phyloP scores from a whole-genome alignment of 2,113 vertebrate species.

The Capreolus pygargus region DNA sequence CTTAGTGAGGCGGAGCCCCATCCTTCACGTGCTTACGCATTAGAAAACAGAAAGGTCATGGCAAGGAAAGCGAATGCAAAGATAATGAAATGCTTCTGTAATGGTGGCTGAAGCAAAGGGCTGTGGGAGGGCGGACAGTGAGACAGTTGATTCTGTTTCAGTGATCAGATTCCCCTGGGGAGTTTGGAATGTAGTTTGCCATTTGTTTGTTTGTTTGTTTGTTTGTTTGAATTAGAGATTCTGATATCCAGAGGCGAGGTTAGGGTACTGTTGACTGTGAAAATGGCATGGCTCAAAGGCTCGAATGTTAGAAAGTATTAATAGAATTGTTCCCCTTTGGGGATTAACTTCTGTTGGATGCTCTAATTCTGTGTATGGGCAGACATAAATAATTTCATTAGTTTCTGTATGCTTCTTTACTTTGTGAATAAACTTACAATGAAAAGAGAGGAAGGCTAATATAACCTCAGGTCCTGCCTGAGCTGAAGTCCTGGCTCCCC shows the following conservation, averaged over 20 bases:
- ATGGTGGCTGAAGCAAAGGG: not conserved
- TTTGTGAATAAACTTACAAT: slow-evolving; percentile 28
- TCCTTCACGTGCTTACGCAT: not conserved
- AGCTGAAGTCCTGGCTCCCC: not conserved
- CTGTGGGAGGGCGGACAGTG: not conserved
- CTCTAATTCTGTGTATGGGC: not conserved
- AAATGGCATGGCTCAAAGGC: not conserved
- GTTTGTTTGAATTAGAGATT: slow-evolving; percentile 36
- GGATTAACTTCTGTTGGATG: slow-evolving; percentile 13
- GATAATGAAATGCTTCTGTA: not conserved
- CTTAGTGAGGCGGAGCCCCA: not conserved
- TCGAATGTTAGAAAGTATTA: slow-evolving; percentile 2
- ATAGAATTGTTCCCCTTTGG: not conserved
- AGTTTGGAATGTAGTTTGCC: not conserved
- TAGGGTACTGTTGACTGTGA: not conserved
- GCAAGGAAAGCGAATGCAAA: not conserved
- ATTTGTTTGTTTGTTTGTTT: slow-evolving; percentile 34
- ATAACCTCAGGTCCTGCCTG: not conserved
- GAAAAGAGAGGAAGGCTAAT: not conserved
- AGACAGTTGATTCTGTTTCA: not conserved
- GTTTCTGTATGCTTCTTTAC: slow-evolving; percentile 26
- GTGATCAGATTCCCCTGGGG: not conserved
- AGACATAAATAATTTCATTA: not conserved
- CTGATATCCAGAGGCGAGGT: not conserved
- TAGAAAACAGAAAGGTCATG: not conserved